phyloP scores from a whole-genome alignment of 2,888 invertebrate genomes.

The Auanema sp. region DNA sequence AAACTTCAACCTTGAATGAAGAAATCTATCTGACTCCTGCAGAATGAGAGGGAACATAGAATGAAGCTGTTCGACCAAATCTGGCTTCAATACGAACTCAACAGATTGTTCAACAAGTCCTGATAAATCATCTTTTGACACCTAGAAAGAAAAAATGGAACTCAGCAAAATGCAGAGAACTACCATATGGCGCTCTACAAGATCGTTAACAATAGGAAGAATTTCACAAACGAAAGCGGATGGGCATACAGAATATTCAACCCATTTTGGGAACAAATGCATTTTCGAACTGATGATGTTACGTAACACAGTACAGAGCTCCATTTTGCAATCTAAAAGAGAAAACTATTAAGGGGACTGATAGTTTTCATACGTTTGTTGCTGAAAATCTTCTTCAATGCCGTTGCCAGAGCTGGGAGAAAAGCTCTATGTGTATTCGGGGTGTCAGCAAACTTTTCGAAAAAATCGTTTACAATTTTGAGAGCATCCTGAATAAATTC shows the following conservation, averaged over 20 bases:
- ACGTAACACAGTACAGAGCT: slow-evolving; percentile 4
- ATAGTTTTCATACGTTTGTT: slow-evolving; percentile 1
- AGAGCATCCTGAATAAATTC: no score
- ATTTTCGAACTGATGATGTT: slow-evolving; percentile 1
- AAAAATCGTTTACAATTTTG: no score
- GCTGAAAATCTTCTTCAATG: slow-evolving; percentile 12
- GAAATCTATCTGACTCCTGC: slow-evolving; percentile 9
- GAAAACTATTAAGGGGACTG: not conserved
- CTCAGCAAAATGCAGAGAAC: no score
- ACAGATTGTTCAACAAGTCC: slow-evolving; percentile 8
- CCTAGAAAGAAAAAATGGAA: no score
- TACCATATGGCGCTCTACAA: not conserved
- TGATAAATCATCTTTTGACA: not conserved
- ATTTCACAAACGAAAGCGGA: slow-evolving; percentile 9
- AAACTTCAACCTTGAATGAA: slow-evolving; percentile 7
- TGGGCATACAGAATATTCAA: slow-evolving; percentile 7
- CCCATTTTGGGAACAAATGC: slow-evolving; percentile 10
- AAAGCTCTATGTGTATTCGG: no score
- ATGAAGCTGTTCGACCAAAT: not conserved
- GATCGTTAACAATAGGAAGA: not conserved
- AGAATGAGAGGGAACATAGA: no score
- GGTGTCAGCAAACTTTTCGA: no score
- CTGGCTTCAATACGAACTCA: not conserved
- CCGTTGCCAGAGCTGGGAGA: not conserved
- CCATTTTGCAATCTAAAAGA: slow-evolving; percentile 2